Base-by-base conservation (phyloP, 2,113 vertebrate species). In the Cinclus cinclus region DNA sequence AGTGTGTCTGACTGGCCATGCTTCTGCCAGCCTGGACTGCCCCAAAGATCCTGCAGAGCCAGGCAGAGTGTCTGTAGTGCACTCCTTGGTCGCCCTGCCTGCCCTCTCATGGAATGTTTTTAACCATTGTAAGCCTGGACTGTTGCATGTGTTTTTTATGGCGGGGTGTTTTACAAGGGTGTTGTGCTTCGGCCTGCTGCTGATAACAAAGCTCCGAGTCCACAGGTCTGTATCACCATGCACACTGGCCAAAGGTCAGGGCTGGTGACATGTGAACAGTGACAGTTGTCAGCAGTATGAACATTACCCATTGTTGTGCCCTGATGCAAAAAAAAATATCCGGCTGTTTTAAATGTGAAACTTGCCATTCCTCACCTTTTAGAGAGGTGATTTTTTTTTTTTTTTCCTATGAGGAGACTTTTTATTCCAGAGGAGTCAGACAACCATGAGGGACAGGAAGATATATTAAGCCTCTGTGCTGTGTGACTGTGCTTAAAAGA, bases 161-260 rank as follows among this genome's bases (percentile, higher is more conserved):
- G 44, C 0, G 0, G 53, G 23, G 10, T 69, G n/a, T 41, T 94
- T 90, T 90, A 83, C 15, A 13, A 33, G 0, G 3, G 15, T 35
- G 47, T 12, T 91, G 64, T 81, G 49, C 85, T 62, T 83, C 87
- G 80, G 11, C 52, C 49, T 56, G 14, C 52, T 80, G 60, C 64
- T 87, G 60, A 39, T 71, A 71, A 35, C n/a, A 90, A 78, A 89
- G 8, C 20, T 88, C 41, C 0, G 0, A 78, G 76, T 90, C 49
- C 9, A 10, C 80, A 89, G 76, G 47, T 87, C 63, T 71, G 52
- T 27, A 7, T 37, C 83, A 41, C 0, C 21, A 63, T 49, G 41
- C 64, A 76, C 49, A 64, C 28, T 18, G 52, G 12, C 12, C 73
- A 95, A 95, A 92, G 94, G 74, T 89, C 10, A 11, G 24, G 67